Base-by-base conservation (phyloP, 2,888 invertebrate species). In the Laspeyria flexula region DNA sequence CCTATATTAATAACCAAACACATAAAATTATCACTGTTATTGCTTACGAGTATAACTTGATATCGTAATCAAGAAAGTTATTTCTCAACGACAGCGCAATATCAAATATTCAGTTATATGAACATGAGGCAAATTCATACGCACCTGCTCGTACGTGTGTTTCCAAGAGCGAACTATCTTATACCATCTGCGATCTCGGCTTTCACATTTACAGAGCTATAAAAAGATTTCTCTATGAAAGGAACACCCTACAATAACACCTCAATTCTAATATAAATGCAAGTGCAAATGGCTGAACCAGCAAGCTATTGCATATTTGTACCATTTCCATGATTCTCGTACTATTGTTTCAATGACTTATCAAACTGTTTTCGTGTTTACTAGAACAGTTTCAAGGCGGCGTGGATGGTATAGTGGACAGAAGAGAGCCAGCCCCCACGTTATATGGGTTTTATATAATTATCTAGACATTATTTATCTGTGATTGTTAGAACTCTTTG, bases 261-360 rank as follows among this genome's bases (percentile, higher is more conserved):
- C 33, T 33, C 33, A 2, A 15, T 33, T 2, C 12, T 12, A 21
- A 30, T 15, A 41, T 35, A 42, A 40, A 16, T 9, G 27, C 0
- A 6, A 34, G 21, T 33, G 42, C 12, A 34, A 42, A 51, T 27
- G 15, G 7, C 12, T 33, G 33, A 15, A 15, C 13, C 37, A 31
- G 12, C 39, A 25, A 33, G 37, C 33, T 33, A 44, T 46, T 49
- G 62, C 56, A 50, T 56, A 49, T 55, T 49, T 34, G 39, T 15
- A 11, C 48, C 45, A 35, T 33, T 47, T 7, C 2, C 44, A 21
- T 34, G 41, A 12, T 23, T n/a, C 23, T 35, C 15, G 12, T 33
- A 33, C 33, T 7, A 25, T 25, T 25, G 25, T 25, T 7, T 25
- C 7, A 7, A 18, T 18, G 2, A 18, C 2, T 18, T 3, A 2